Evolutionary conservation across 2,797 vertebrate species (phyloP).

Genomic region (Ibycter americanus): DNA sequence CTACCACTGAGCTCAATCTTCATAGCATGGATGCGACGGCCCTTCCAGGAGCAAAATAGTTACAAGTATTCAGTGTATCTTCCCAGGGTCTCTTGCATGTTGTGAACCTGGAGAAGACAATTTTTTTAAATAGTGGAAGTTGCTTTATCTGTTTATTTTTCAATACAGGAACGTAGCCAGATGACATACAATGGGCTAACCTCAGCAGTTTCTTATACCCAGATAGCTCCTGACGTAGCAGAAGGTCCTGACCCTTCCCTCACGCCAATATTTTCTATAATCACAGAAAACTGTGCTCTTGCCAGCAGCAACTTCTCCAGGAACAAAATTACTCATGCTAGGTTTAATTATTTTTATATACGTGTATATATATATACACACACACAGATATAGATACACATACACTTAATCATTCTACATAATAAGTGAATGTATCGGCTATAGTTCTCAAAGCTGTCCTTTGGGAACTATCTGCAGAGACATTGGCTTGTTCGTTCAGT

Average conservation of each 20-base stretch:
- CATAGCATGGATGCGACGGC: neutral
- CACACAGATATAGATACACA: accelerated
- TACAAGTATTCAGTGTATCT: neutral
- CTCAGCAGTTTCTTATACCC: neutral
- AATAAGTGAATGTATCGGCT: neutral
- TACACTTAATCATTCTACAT: neutral
- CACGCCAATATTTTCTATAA: neutral
- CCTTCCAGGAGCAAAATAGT: neutral
- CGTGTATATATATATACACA: neutral
- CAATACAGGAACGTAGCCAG: neutral
- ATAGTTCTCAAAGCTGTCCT: neutral
- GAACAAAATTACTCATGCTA: neutral
- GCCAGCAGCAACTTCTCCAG: neutral
- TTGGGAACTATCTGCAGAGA: neutral
- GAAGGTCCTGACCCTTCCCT: neutral
- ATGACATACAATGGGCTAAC: neutral
- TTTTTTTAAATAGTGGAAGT: neutral
- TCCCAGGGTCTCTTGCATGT: neutral
- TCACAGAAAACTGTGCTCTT: neutral
- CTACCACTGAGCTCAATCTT: neutral
- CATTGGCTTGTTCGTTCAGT: neutral
- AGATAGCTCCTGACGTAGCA: neutral
- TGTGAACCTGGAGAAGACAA: neutral
- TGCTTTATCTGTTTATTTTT: neutral
- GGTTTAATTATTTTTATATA: neutral